phyloP scores from a whole-genome alignment of 1,140 invertebrate species.

The Saccostrea cuccullata region DNA sequence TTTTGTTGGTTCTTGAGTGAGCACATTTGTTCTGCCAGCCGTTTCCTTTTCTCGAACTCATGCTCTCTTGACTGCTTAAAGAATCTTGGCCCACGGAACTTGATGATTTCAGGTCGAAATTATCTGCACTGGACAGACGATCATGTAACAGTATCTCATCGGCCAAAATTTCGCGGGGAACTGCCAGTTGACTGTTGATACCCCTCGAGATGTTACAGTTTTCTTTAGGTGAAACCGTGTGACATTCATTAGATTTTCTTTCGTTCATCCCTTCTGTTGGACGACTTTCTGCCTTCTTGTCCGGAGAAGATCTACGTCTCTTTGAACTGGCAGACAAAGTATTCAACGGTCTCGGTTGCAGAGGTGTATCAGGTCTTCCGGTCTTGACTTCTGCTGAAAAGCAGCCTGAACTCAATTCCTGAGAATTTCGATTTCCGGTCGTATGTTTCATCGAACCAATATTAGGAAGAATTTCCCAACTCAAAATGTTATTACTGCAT shows the following conservation, averaged over 20 bases:
- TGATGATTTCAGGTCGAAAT: conserved; percentile 1
- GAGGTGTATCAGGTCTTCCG: not conserved
- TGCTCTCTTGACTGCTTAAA: not conserved
- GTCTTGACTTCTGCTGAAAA: not conserved
- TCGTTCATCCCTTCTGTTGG: not conserved
- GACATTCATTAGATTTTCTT: not conserved
- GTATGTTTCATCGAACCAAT: not conserved
- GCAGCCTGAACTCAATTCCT: not conserved
- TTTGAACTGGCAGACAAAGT: not conserved
- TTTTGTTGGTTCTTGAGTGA: not conserved
- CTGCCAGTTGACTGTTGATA: not conserved
- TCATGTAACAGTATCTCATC: not conserved
- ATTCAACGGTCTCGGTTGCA: not conserved
- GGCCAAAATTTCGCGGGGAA: not conserved
- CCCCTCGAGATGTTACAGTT: not conserved
- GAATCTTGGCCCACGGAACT: not conserved
- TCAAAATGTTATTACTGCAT: not conserved
- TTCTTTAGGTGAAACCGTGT: not conserved
- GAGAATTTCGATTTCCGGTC: not conserved
- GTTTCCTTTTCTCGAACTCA: not conserved
- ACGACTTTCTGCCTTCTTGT: not conserved
- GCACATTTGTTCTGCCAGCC: not conserved
- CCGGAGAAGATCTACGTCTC: not conserved
- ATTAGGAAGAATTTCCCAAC: not conserved
- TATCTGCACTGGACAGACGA: not conserved